Evolutionary conservation across 2,888 invertebrate species (phyloP).

Genomic region (Rotaria macrura): DNA sequence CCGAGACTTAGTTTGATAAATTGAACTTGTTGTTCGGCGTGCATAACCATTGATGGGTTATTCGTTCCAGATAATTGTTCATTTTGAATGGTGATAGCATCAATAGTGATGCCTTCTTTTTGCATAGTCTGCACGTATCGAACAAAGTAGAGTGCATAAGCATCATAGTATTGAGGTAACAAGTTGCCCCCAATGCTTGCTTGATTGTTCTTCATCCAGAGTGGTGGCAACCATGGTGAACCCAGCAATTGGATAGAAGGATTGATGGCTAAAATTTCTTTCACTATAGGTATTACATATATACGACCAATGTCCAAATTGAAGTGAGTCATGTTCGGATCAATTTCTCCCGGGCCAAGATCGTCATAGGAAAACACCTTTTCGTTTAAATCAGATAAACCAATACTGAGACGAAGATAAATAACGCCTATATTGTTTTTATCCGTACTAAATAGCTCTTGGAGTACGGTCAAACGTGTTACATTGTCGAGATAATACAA

Average conservation of each 20-base stretch:
- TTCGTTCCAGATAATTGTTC: conserved; percentile 35
- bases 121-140: conserved; percentile 34
- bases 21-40: conserved; percentile 22
- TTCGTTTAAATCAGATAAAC: conserved; percentile 35
- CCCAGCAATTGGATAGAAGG: conserved; percentile 34
- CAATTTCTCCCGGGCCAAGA: conserved; percentile 22
- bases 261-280: conserved; percentile 33
- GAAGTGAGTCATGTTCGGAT: conserved; percentile 33
- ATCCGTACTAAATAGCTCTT: conserved; percentile 30
- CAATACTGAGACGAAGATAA: conserved; percentile 35
- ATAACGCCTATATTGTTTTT: conserved; percentile 33
- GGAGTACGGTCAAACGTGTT: conserved; percentile 1
- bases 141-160: conserved; percentile 35
- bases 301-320: conserved; percentile 34
- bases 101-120: conserved; percentile 35
- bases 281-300: conserved; percentile 34
- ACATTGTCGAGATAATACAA: background rate
- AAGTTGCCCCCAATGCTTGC: conserved; percentile 24
- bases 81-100: conserved; percentile 35
- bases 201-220: conserved; percentile 35
- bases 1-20: conserved; percentile 34
- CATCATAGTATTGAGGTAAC: conserved; percentile 25
- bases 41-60: conserved; percentile 35
- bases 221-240: conserved; percentile 35
- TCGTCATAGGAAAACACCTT: conserved; percentile 35